Evolutionary conservation across 1,140 invertebrate species (phyloP), one percentile per base, ranked within the genome.

Genomic region (Pseudomyrmex cubaensis): DNA sequence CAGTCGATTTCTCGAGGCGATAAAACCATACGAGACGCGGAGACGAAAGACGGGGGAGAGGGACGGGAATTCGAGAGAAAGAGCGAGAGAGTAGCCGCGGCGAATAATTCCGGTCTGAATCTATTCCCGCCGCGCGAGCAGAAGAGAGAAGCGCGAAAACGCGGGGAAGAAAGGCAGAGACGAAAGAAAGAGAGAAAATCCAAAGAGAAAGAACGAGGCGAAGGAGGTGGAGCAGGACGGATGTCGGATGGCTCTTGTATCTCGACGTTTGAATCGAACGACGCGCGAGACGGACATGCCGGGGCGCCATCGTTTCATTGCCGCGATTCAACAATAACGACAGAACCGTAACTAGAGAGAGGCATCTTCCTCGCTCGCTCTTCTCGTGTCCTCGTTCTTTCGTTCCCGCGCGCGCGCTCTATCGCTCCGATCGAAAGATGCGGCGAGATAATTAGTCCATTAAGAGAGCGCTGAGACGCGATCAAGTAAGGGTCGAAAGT

Each of bases 181-280:
- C 1, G 54, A 25, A 12, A 63, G 57, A n/a, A 50, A 64, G 15
- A 83, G 73, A 64, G 56, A 15, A 50, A n/a, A 25, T 52, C 1
- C 54, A 25, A 12, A 63, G 57, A 17, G 59, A 64, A 12, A 83
- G 73, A 64, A 48, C 35, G 57, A 22, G n/a, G 46, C 56, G 20
- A 67, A 64, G 17, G 15, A 72, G 52, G 52, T 46, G 61, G 54
- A 57, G 48, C n/a, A 56, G 35, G 74, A 73, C 69, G 84, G 54
- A 75, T 66, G 69, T 25, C 25, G 25, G 25, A 25, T 25, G 46
- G 4, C 61, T 78, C 74, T 77, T 89, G 84, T 90, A 90, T 90
- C 89, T 90, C 75, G 90, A 90, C 88, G 77, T 89, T 89, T 87
- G 89, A 87, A 91, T 91, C 88, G 89, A 66, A 66, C 74, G 74